Evolutionary conservation across 2,797 vertebrate species (phyloP), one percentile per base, ranked within the genome.

Genomic region (Myotis planiceps): DNA sequence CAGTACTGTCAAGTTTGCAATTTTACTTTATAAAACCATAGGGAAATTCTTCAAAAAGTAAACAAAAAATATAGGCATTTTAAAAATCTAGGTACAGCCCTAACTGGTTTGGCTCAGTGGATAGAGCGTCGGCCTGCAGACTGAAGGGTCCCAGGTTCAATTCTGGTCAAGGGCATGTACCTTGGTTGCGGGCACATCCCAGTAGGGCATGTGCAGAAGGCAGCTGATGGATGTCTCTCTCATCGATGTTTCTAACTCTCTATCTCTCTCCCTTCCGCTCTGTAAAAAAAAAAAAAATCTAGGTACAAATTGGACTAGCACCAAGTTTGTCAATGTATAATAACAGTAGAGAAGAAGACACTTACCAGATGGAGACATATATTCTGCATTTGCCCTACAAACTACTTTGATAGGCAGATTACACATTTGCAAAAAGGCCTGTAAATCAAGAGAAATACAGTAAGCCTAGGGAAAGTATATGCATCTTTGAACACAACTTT

Each of bases 301-400:
- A 75, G 42, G 27, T 84, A 47, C 16, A 95, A 93, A 60, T 0
- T 66, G 29, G 60, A 74, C 47, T 66, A 90, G 6, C 51, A 76
- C 10, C 19, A 89, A 88, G 68, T 82, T 87, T 76, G 92, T 65
- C 51, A 94, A 32, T 75, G 58, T 15, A 88, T 25, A 87, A 65
- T 75, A 85, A 71, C 85, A 96, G 93, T 10, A 80, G 32, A 82
- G 2, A 29, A 65, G 39, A 66, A 47, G 12, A 32, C 86, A 99
- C 99, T 99, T 84, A 99, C 99, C 99, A 99, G 99, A 99, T 99
- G 99, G 99, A 98, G 99, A 99, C 98, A 98, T 99, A 97, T 99
- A 99, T 98, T 99, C 99, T 1, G 99, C 99, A 96, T 99, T 99
- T 97, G 98, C 98, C 98, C 99, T 99, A 98, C 98, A 99, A 98